Evolutionary conservation across 1,140 invertebrate genomes (phyloP), one percentile per base, ranked within the genome.

Genomic region (Ridgeia piscesae): DNA sequence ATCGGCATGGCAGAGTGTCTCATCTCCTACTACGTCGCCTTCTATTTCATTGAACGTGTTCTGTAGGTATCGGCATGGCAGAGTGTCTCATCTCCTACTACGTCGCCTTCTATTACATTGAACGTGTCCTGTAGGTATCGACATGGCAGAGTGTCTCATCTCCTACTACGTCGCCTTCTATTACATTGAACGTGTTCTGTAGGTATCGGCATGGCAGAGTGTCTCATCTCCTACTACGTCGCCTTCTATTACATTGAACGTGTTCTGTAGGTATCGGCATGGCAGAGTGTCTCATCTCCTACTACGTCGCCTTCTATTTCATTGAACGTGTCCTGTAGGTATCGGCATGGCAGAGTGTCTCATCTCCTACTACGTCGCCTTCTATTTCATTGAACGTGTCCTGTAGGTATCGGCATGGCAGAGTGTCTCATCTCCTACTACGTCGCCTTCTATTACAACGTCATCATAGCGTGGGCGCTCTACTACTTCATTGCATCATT

Each of bases 171-270:
- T 99, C 91, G 99, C 99, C 95, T 99, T 99, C 96, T 99, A 99
- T 96, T 99, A 99, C 96, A 99, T n/a, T n/a, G n/a, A n/a, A n/a
- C n/a, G n/a, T n/a, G n/a, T n/a, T n/a, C 48, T 91, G 21, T 93
- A 96, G 95, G 95, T 93, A 95, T 96, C 35, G 95, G 95, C 0
- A 94, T 95, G 91, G 94, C 95, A 1, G 95, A 95, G 27, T 95
- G 95, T 91, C 96, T 99, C 93, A 99, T 99, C 93, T 98, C 99
- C 6, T 99, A 99, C 96, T 99, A 99, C 96, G 99, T 99, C 91
- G 99, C 99, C 95, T 99, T 99, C 96, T 99, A 99, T 96, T 99
- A 99, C 96, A 99, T n/a, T n/a, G n/a, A n/a, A n/a, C n/a, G n/a
- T n/a, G n/a, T n/a, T n/a, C 48, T 91, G 21, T 93, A 96, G 95